Evolutionary conservation across 1,140 invertebrate genomes (phyloP).

Genomic region (Helicorthomorpha holstii): DNA sequence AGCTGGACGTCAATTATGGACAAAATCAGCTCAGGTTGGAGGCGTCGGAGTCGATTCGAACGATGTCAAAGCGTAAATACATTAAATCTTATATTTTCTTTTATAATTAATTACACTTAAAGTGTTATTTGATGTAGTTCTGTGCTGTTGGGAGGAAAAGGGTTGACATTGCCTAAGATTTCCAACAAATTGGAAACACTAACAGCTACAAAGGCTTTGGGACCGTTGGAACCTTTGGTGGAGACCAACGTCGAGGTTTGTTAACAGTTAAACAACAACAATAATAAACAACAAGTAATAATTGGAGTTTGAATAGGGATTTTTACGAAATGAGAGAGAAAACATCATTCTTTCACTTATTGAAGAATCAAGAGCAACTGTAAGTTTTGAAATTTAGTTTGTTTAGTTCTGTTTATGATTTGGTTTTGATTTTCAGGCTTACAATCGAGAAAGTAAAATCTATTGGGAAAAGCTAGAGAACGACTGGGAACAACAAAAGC

Average conservation of each 20-base stretch:
- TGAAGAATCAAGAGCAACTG: conserved; percentile 67
- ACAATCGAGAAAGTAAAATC: conserved; percentile 37
- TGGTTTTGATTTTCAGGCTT: conserved; percentile 24
- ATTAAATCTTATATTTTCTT: not conserved
- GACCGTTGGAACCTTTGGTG: conserved; percentile 69
- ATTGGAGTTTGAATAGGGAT: conserved; percentile 37
- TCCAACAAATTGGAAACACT: conserved; percentile 76
- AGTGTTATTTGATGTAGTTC: conserved; percentile 42
- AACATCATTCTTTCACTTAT: conserved; percentile 82
- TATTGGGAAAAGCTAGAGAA: conserved; percentile 63
- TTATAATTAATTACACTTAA: not conserved
- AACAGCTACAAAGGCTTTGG: conserved; percentile 57
- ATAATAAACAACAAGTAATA: no score
- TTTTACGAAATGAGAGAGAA: conserved; percentile 79
- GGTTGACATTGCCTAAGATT: conserved; percentile 80
- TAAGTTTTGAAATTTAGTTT: conserved; percentile 28
- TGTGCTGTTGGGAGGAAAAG: conserved; percentile 76
- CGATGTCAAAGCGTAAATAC: conserved; percentile 78
- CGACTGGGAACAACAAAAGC: conserved; percentile 80
- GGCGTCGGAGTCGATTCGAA: conserved; percentile 35
- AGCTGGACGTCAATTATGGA: conserved; percentile 75
- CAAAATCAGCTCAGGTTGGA: conserved; percentile 59
- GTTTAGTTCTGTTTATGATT: not conserved
- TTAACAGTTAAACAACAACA: not conserved
- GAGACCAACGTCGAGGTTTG: conserved; percentile 31